These are phyloP conservation scores for Zalophus californianus DNA, from an alignment of 2,797 vertebrate genomes.

Conservation along the genomic window DNA sequence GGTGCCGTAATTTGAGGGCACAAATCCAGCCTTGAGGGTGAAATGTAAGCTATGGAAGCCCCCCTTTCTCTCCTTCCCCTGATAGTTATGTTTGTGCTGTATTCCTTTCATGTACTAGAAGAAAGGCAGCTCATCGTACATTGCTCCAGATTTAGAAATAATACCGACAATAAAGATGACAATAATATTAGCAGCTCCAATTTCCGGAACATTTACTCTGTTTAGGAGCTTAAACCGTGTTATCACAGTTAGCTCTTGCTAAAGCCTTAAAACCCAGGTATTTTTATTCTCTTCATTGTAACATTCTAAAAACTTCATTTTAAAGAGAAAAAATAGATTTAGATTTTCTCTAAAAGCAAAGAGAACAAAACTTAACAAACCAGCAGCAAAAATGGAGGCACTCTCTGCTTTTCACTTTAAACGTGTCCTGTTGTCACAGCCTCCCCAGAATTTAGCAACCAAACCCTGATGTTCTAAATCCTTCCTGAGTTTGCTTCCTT, in stretches of 20 bases:
- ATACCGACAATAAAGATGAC: not conserved
- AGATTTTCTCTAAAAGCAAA: not conserved
- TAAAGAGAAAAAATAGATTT: not conserved
- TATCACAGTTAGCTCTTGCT: not conserved
- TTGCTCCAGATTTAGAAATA: constrained; percentile 29
- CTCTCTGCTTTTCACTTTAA: constrained; percentile 8
- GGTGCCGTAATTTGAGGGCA: not conserved
- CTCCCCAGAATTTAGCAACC: not conserved
- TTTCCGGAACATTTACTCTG: not conserved
- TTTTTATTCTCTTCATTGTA: not conserved
- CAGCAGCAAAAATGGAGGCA: not conserved
- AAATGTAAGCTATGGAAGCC: not conserved
- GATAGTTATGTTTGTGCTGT: not conserved
- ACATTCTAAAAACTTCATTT: not conserved
- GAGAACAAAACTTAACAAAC: constrained; percentile 5
- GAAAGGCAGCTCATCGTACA: not conserved
- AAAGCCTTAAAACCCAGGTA: not conserved
- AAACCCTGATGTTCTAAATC: not conserved
- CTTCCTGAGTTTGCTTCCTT: not conserved
- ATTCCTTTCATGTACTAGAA: not conserved
- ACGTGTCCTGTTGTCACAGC: not conserved
- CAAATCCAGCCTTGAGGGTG: not conserved
- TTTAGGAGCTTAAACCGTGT: not conserved
- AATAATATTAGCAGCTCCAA: constrained; percentile 17
- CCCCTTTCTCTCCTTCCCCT: not conserved